A percentile compares a stretch with the other conserved stretches of the same genome.
phyloP scores from a whole-genome alignment of 2,797 vertebrate species.

The Prionace glauca region DNA sequence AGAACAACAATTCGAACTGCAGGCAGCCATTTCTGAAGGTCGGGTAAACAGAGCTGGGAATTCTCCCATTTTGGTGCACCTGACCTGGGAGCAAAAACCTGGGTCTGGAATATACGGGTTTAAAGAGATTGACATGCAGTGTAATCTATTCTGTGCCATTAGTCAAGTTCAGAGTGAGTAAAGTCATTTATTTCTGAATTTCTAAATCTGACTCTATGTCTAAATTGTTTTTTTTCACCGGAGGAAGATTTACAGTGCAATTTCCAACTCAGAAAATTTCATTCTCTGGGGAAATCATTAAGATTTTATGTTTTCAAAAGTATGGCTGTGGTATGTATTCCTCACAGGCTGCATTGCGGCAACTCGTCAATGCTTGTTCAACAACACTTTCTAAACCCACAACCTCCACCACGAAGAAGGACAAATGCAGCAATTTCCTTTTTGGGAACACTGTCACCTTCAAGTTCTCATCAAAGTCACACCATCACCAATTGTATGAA shows the following conservation, averaged over 20 bases:
- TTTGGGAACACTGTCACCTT: neutral
- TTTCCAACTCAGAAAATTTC: neutral
- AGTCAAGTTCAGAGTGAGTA: neutral
- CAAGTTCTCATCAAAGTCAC: neutral
- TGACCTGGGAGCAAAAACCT: no score
- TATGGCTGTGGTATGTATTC: neutral
- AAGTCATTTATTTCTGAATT: neutral
- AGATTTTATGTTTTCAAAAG: neutral
- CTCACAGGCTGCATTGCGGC: neutral
- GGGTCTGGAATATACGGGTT: no score
- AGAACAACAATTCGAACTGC: no score
- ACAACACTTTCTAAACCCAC: neutral
- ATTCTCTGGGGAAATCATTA: neutral
- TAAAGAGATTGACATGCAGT: no score
- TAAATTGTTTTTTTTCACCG: no score
- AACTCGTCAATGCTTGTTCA: neutral
- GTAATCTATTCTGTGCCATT: neutral
- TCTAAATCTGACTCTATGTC: no score
- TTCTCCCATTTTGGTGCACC: no score
- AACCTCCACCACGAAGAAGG: neutral
- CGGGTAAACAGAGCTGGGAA: no score
- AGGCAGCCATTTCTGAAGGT: no score
- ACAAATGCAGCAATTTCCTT: neutral
- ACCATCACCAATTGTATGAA: neutral
- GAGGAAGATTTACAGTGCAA: no score